Evolutionary conservation across 2,113 vertebrate species (phyloP).

Genomic region (Grammomys surdaster): DNA sequence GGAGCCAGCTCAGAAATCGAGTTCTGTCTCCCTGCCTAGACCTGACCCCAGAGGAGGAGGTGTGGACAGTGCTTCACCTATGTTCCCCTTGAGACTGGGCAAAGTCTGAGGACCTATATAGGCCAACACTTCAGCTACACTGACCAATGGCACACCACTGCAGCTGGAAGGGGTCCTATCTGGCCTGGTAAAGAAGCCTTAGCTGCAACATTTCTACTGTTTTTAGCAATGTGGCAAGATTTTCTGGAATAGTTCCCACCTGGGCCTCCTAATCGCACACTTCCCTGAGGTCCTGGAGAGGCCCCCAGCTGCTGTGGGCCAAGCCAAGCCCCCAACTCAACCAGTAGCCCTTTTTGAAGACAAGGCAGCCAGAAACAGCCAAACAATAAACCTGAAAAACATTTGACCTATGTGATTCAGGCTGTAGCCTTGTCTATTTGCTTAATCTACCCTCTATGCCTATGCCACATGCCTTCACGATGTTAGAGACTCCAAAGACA

Average conservation of each 20-base stretch:
- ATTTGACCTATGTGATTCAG: not conserved
- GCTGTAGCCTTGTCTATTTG: rapidly evolving
- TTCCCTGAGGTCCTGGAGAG: slow-evolving; percentile 87
- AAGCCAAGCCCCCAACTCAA: not conserved
- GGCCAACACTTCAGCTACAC: not conserved
- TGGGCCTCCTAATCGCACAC: slow-evolving; percentile 85
- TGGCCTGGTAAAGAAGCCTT: slow-evolving; percentile 85
- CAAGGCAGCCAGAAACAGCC: not conserved
- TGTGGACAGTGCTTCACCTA: not conserved
- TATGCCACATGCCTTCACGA: not conserved
- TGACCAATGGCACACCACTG: slow-evolving; percentile 75
- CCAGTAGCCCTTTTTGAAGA: not conserved
- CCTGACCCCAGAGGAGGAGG: rapidly evolving
- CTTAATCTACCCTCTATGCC: not conserved
- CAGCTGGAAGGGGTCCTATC: slow-evolving; percentile 87
- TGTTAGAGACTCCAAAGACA: not conserved
- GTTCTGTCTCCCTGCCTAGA: not conserved
- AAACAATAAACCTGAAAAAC: not conserved
- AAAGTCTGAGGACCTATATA: slow-evolving; percentile 68
- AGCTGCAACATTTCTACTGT: slow-evolving; percentile 87
- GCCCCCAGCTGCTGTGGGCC: slow-evolving; percentile 1
- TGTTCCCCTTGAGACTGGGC: slow-evolving; percentile 78
- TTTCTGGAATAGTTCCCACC: slow-evolving; percentile 96
- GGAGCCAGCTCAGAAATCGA: rapidly evolving
- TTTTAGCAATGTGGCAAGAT: slow-evolving; percentile 92